Base-by-base conservation (phyloP, 2,113 vertebrate species). In the Willisornis vidua region DNA sequence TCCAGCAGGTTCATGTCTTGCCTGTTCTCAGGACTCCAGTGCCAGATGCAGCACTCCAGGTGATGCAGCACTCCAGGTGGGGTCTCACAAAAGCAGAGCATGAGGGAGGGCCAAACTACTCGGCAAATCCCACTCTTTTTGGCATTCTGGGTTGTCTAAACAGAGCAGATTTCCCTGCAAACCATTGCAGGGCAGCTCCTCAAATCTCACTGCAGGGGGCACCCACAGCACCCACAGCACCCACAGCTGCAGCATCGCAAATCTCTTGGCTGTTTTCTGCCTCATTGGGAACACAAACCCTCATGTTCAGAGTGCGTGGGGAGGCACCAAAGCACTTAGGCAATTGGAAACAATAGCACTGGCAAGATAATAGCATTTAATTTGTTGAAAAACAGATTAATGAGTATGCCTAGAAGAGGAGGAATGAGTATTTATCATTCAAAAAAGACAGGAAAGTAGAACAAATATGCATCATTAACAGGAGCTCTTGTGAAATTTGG, bases 301-400 rank as follows among this genome's bases (percentile, higher is more conserved):
- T 93, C 2, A 0, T 55, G 35, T 87, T 96, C 75, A 45, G 79
- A 93, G 85, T 74, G 92, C 14, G 12, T 43, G 25, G 65, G 85
- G 82, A 95, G 71, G 82, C 82, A 93, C 67, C 85, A 92, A 41
- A 66, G 89, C 87, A 89, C 77, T 95, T 82, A 95, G 70, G 79
- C 85, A 74, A 39, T 33, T 84, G 87, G 75, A 88, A 85, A 96
- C 91, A 96, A 94, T 95, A 93, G 68, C 76, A 51, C 7, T 93
- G 87, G 85, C 82, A 92, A 92, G 87, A 96, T 94, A 94, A 96
- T 81, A 91, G 85, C 82, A 81, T 94, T 96, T 96, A 94, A 96
- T 96, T 92, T 95, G 93, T 96, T 96, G 92, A 95, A 93, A 96
- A 96, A 94, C 72, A 95, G 79, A 96, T 93, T 88, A 97, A 86